Base-by-base conservation (phyloP, 2,888 invertebrate genomes). In the Agapetus fuscipes region DNA sequence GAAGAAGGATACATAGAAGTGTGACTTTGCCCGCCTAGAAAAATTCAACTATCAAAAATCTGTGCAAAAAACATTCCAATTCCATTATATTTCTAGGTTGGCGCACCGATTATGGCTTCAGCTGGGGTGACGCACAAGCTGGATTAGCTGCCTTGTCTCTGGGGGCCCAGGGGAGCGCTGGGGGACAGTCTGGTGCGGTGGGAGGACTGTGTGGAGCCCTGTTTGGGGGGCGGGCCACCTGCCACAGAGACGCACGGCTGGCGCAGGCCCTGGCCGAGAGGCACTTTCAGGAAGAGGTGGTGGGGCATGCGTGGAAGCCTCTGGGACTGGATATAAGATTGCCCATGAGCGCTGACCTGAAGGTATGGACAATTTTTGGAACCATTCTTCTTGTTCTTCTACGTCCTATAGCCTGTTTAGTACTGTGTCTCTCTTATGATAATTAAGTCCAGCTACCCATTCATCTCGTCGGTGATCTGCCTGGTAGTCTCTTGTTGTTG, bases 71-170 rank as follows among this genome's bases (percentile, higher is more conserved):
- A n/a, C n/a, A n/a, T n/a, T n/a, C n/a, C n/a, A n/a, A n/a, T n/a
- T n/a, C n/a, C n/a, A n/a, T n/a, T n/a, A n/a, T n/a, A n/a, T 6
- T 27, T 20, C 9, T 43, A 69, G 69, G 69, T 10, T 69, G 69
- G 69, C 60, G 59, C 35, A 59, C 54, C 3, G 62, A 63, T 59
- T 66, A 69, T 56, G 55, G 55, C 39, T 69, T 68, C 64, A 66
- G 64, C 49, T 68, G 68, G 69, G 64, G 67, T 46, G 68, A 68
- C 51, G 57, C 56, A 39, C 43, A 46, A 17, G 44, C 45, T 56
- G 59, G 46, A 24, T 20, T 20, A 9, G 20, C 20, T 6, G 20
- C 5, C 20, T 4, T 20, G 20, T n/a, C n/a, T n/a, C 20, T 6
- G 20, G 30, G 31, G 15, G 29, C 34, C 1, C 30, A 54, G 17